Percentiles rank a stretch among this genome's conserved stretches.
Evolutionary conservation across 2,113 vertebrate species (phyloP).

Genomic region (Menura novaehollandiae): DNA sequence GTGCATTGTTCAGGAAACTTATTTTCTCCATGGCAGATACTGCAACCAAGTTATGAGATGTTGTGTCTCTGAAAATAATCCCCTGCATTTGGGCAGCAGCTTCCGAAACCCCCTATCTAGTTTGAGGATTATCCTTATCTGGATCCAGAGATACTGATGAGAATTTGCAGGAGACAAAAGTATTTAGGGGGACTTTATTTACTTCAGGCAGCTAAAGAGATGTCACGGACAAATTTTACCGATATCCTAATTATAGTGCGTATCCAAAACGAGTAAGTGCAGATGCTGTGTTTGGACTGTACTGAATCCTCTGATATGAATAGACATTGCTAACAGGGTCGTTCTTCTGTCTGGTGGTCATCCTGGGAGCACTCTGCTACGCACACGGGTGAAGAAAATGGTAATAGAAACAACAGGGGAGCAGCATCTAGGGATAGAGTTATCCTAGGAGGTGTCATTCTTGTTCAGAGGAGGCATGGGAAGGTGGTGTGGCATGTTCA

Average conservation of each 20-base stretch:
- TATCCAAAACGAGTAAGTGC: background rate
- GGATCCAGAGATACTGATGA: background rate
- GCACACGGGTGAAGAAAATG: background rate
- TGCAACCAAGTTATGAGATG: background rate
- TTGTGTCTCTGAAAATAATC: background rate
- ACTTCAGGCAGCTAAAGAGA: background rate
- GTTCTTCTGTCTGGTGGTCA: background rate
- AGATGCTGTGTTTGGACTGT: background rate
- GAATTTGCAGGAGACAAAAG: background rate
- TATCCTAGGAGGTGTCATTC: fast-evolving
- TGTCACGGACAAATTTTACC: background rate
- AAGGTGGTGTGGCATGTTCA: background rate
- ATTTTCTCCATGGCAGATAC: background rate
- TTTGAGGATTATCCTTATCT: background rate
- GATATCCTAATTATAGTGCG: background rate
- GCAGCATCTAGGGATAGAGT: background rate
- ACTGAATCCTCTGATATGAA: background rate
- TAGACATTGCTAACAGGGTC: background rate
- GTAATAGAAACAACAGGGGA: background rate
- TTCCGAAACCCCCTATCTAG: background rate
- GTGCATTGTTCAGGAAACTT: background rate
- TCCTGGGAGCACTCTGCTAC: background rate
- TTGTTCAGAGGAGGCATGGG: background rate
- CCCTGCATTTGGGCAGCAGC: background rate
- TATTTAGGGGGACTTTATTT: background rate